These are phyloP conservation scores for Brachyhypopomus gauderio DNA, from an alignment of 2,113 vertebrate species.

Conservation along the genomic window DNA sequence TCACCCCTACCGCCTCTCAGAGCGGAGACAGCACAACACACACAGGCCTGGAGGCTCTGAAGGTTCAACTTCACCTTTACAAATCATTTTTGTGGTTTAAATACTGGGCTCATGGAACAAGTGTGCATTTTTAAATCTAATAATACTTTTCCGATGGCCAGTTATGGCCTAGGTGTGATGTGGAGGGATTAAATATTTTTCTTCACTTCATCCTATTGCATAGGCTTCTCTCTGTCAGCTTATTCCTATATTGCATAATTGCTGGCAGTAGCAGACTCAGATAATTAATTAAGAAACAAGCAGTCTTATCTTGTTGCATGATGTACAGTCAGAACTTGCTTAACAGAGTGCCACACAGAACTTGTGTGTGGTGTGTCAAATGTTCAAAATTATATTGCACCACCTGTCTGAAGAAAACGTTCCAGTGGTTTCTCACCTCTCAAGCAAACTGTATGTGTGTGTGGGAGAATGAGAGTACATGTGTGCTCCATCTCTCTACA, in stretches of 20 bases:
- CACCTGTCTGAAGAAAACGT: slow-evolving; percentile 10
- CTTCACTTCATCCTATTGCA: too few species aligned
- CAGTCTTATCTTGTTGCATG: slow-evolving; percentile 27
- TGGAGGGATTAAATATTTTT: neutral
- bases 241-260: slow-evolving; percentile 30
- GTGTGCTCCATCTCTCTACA: slow-evolving; percentile 2
- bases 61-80: too few species aligned
- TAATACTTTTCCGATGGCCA: too few species aligned
- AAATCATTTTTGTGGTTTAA: too few species aligned
- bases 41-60: neutral
- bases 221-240: slow-evolving; percentile 12
- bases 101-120: too few species aligned
- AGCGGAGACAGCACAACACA: neutral
- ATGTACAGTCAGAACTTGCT: slow-evolving; percentile 31
- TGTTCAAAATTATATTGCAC: neutral
- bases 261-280: slow-evolving; percentile 3
- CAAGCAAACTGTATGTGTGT: slow-evolving; percentile 4
- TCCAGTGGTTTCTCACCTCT: slow-evolving; percentile 39
- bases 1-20: slow-evolving; percentile 10
- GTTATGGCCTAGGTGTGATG: neutral
- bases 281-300: slow-evolving; percentile 41
- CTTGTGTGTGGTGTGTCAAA: slow-evolving; percentile 18
- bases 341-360: slow-evolving; percentile 41
- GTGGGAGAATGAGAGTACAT: neutral
- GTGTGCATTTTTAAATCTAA: too few species aligned